A percentile compares a stretch with the other conserved stretches of the same genome.
Evolutionary conservation across 2,113 vertebrate genomes (phyloP).

Genomic region (Proteles cristata): DNA sequence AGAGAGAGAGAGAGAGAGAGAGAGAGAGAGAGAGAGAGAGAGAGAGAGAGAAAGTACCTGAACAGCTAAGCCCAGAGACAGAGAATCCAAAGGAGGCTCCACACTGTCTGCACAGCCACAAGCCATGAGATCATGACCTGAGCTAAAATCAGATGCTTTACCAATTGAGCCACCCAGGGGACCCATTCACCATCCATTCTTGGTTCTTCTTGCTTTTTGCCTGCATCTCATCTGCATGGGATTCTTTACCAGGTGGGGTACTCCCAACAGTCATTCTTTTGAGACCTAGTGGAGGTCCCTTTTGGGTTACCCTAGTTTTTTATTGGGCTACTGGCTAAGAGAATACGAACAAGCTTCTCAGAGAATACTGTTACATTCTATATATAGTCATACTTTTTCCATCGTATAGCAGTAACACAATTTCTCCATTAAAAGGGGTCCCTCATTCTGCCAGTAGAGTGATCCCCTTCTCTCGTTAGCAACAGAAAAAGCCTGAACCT

Average conservation of each 20-base stretch:
- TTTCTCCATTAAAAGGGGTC: background rate
- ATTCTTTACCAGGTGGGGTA: background rate
- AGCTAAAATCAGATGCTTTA: too few species aligned
- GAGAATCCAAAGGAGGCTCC: too few species aligned
- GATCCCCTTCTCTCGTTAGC: background rate
- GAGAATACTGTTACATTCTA: background rate
- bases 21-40: too few species aligned
- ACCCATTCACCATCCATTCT: background rate
- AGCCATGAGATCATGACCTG: too few species aligned
- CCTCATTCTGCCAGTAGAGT: background rate
- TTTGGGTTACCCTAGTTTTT: background rate
- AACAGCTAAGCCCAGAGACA: too few species aligned
- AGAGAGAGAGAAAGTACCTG: too few species aligned
- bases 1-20: too few species aligned
- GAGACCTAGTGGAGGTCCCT: background rate
- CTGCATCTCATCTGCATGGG: background rate
- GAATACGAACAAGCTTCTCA: background rate
- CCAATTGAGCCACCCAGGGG: too few species aligned
- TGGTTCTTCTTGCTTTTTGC: background rate
- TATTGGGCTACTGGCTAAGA: background rate
- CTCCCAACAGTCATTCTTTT: background rate
- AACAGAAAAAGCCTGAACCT: background rate
- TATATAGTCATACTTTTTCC: background rate
- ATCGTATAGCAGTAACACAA: background rate
- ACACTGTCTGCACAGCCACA: too few species aligned